Base-by-base conservation (phyloP, 2,888 invertebrate species). In the Meghimatium bilineatum region DNA sequence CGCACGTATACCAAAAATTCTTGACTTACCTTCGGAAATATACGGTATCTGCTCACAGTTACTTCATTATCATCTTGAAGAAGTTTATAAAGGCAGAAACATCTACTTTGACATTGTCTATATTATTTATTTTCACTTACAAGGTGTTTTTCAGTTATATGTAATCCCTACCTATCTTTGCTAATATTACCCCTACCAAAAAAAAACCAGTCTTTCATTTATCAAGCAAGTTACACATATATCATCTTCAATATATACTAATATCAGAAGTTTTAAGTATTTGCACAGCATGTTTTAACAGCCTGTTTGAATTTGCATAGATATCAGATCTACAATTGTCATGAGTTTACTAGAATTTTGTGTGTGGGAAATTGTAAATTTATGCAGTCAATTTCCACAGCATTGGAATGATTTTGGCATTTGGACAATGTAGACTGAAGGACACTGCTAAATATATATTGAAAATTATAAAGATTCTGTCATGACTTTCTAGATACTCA, bases 241-340 rank as follows among this genome's bases (percentile, higher is more conserved):
- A 67, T 23, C 67, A 67, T 12, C 29, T 17, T 67, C 29, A 67
- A 67, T 34, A 23, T 67, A 67, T 34, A 67, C 32, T 67, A 67
- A 67, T 67, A 67, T 67, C 67, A 67, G 32, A 67, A 29, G 17
- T 32, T 32, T 67, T 75, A 52, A 32, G 75, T 52, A 49, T 75
- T 52, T 52, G 49, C 52, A 75, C 49, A 32, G 52, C 29, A 75
- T 29, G 29, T n/a, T n/a, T n/a, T n/a, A 1, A 44, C 49, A 49
- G 74, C 23, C n/a, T 44, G 66, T 26, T 67, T 36, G 17, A 29
- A n/a, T 69, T 79, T 79, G 79, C 79, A 79, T 67, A 79, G 66
- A 79, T 36, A 79, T 23, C 49, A 79, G 79, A 34, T 77, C 44
- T 63, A 63, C 56, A 34, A 56, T 1, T 36, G 56, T 56, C 77